phyloP scores from a whole-genome alignment of 2,888 invertebrate species.

The Lithophane leautieri region DNA sequence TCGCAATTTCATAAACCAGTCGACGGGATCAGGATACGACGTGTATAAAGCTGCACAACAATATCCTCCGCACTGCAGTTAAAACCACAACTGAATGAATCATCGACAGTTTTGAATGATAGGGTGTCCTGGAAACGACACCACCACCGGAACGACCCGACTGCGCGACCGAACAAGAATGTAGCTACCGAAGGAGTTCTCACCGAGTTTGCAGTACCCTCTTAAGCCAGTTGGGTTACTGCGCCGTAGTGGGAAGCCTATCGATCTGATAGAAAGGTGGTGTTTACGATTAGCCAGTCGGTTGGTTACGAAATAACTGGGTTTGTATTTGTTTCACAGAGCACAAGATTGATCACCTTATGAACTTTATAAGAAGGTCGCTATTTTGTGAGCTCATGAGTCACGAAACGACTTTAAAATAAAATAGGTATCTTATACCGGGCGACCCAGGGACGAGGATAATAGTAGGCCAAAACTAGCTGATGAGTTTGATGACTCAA shows the following conservation, averaged over 20 bases:
- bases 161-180: conserved; percentile 74
- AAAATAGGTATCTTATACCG: conserved; percentile 32
- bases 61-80: conserved; percentile 71
- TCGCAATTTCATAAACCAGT: conserved; percentile 83
- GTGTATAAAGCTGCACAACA: conserved; percentile 59
- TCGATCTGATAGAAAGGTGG: conserved; percentile 82
- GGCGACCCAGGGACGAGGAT: conserved; percentile 27
- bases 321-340: conserved; percentile 67
- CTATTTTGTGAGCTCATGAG: conserved; percentile 53
- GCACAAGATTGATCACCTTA: conserved; percentile 44
- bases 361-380: conserved; percentile 45
- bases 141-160: conserved; percentile 75
- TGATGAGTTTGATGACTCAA: conserved; percentile 4
- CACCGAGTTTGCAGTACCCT: conserved; percentile 65
- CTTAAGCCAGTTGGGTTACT: conserved; percentile 79
- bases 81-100: conserved; percentile 73
- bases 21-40: conserved; percentile 56
- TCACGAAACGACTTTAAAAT: conserved; percentile 53
- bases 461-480: conserved; percentile 8
- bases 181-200: conserved; percentile 66
- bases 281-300: conserved; percentile 77
- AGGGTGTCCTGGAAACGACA: conserved; percentile 80
- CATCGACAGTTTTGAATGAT: conserved; percentile 69
- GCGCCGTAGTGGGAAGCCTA: conserved; percentile 85
- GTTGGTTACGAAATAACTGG: conserved; percentile 69